A percentile compares a stretch with the other conserved stretches of the same genome.
These are phyloP conservation scores for Prunella strophiata DNA, from an alignment of 2,797 vertebrate species.

Conservation along the genomic window DNA sequence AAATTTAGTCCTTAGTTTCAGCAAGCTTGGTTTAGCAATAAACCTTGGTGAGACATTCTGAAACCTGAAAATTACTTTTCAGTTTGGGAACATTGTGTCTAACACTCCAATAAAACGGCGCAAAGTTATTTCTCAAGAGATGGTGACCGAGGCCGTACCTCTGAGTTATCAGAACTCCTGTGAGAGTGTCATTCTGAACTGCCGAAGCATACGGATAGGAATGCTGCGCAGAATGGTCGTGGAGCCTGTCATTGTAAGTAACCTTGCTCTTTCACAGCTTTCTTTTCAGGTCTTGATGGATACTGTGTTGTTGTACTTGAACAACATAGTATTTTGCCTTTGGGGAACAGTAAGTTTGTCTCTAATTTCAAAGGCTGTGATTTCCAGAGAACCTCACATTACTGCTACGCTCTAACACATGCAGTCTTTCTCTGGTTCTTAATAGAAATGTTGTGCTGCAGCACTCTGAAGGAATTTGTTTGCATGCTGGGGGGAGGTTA, in stretches of 20 bases:
- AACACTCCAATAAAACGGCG: constrained; percentile 80
- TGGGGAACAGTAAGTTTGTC: not conserved
- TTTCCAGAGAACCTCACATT: not conserved
- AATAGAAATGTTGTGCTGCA: not conserved
- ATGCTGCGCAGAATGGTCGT: constrained; percentile 87
- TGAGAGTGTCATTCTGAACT: constrained; percentile 90
- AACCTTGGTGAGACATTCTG: constrained; percentile 12
- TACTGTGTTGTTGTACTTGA: not conserved
- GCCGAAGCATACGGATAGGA: constrained; percentile 92
- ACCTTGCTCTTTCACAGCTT: not conserved
- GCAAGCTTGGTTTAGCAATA: not conserved
- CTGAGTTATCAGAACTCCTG: constrained; percentile 64
- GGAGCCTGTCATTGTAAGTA: constrained; percentile 92
- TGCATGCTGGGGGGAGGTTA: not conserved
- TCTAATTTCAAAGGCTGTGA: not conserved
- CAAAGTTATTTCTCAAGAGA: constrained; percentile 76
- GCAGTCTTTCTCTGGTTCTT: not conserved
- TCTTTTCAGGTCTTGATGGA: not conserved
- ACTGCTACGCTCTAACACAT: rapidly evolving
- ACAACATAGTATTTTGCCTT: not conserved
- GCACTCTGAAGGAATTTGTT: not conserved
- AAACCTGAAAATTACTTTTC: constrained; percentile 48
- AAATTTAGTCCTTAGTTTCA: not conserved
- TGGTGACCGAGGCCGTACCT: constrained; percentile 51
- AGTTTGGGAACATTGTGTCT: constrained; percentile 87